Conservation (phyloP, 2,888 invertebrate species). For the Agrypnus murinus region DNA sequence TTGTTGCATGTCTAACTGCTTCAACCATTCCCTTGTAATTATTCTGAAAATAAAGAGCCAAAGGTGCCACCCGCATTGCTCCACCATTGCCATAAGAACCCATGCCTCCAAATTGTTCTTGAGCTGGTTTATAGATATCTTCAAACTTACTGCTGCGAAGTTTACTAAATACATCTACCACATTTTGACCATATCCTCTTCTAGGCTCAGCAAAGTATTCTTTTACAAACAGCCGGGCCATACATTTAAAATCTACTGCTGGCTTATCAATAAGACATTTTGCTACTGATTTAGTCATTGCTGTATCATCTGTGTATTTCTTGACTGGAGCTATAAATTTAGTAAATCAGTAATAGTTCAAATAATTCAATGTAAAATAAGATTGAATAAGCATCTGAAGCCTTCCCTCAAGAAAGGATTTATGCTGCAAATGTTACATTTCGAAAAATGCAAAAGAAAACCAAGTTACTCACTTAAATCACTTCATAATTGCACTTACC, state of each 20-base stretch:
- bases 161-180: slow-evolving; percentile 75
- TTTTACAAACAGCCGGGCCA: slow-evolving; percentile 78
- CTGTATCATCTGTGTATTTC: slow-evolving; percentile 82
- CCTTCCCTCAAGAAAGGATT: too few relatives aligned
- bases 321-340: slow-evolving; percentile 71
- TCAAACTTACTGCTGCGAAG: slow-evolving; percentile 73
- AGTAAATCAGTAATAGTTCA: not conserved
- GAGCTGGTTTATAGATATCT: slow-evolving; percentile 78
- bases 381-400: not conserved
- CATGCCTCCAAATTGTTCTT: slow-evolving; percentile 77
- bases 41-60: slow-evolving; percentile 76
- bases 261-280: slow-evolving; percentile 74
- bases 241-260: slow-evolving; percentile 74
- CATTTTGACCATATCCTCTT: slow-evolving; percentile 79
- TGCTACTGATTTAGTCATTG: slow-evolving; percentile 80
- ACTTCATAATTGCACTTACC: too few relatives aligned
- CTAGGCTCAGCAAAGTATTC: slow-evolving; percentile 77
- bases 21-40: slow-evolving; percentile 73
- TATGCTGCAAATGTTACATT: too few relatives aligned
- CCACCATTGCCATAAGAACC: slow-evolving; percentile 88
- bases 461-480: too few relatives aligned
- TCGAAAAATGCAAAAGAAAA: too few relatives aligned
- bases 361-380: not conserved
- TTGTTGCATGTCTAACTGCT: slow-evolving; percentile 72
- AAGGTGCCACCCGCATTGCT: slow-evolving; percentile 82